phyloP scores from a whole-genome alignment of 2,888 invertebrate genomes.

The Hemistola chrysoprasaria region DNA sequence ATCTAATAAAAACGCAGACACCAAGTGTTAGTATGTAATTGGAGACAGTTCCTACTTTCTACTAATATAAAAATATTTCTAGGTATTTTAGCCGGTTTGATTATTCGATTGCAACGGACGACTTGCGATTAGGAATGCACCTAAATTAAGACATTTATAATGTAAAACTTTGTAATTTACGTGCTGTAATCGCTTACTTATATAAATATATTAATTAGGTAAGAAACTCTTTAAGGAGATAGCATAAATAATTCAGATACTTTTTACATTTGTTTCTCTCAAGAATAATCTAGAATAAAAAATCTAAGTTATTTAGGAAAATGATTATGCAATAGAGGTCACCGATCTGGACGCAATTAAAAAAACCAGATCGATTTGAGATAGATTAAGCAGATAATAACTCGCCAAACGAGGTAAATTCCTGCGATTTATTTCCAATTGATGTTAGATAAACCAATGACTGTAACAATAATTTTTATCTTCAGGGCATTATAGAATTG shows the following conservation, averaged over 20 bases:
- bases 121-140: constrained; percentile 39
- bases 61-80: too few species aligned
- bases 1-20: too few species aligned
- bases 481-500: constrained; percentile 19
- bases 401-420: constrained; percentile 7
- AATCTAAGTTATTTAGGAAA: too few species aligned
- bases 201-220: too few species aligned
- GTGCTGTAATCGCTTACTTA: too few species aligned
- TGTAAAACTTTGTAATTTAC: too few species aligned
- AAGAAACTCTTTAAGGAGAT: too few species aligned
- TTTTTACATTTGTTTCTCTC: too few species aligned
- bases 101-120: constrained; percentile 39
- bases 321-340: constrained; percentile 11
- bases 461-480: constrained; percentile 1
- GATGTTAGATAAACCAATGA: constrained; percentile 10
- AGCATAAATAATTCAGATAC: too few species aligned
- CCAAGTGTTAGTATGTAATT: too few species aligned
- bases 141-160: constrained; percentile 26
- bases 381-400: constrained; percentile 11
- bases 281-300: neutral
- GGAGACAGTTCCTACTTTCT: too few species aligned
- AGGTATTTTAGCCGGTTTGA: constrained; percentile 41
- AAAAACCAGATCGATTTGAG: neutral
- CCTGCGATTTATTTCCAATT: constrained; percentile 15
- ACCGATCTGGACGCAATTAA: neutral